Conservation (phyloP, 2,113 vertebrate genomes). For the Struthio camelus region DNA sequence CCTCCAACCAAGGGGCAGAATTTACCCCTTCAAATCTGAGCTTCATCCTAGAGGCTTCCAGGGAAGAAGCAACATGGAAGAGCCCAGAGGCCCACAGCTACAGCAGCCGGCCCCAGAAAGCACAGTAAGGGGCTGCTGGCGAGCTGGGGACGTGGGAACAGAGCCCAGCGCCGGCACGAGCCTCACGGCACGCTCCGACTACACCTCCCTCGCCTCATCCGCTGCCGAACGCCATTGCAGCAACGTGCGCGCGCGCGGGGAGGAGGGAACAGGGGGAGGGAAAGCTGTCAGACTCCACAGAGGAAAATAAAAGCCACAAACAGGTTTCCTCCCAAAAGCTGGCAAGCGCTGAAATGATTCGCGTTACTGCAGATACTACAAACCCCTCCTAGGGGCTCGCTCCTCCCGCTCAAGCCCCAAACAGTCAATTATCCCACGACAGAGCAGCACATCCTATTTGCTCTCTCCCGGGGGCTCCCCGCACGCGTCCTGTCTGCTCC, state of each 20-base stretch:
- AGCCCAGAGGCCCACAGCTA: fast-evolving
- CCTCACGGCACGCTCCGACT: no score
- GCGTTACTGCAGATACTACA: not conserved
- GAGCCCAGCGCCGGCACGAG: not conserved
- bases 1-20: not conserved
- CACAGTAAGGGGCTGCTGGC: fast-evolving
- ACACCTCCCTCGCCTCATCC: no score
- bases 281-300: not conserved
- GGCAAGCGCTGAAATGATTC: not conserved
- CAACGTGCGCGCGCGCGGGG: fast-evolving
- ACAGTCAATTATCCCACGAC: not conserved
- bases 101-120: not conserved
- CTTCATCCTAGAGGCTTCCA: not conserved
- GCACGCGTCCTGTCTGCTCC: not conserved
- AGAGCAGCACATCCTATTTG: not conserved
- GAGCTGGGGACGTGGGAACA: fast-evolving
- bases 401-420: not conserved
- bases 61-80: not conserved
- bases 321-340: not conserved
- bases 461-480: not conserved
- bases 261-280: not conserved
- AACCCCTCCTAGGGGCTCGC: fast-evolving
- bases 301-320: not conserved
- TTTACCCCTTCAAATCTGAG: not conserved
- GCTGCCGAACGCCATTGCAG: no score